Conservation (phyloP, 1,140 invertebrate species). For the Drosophila subpulchrella region DNA sequence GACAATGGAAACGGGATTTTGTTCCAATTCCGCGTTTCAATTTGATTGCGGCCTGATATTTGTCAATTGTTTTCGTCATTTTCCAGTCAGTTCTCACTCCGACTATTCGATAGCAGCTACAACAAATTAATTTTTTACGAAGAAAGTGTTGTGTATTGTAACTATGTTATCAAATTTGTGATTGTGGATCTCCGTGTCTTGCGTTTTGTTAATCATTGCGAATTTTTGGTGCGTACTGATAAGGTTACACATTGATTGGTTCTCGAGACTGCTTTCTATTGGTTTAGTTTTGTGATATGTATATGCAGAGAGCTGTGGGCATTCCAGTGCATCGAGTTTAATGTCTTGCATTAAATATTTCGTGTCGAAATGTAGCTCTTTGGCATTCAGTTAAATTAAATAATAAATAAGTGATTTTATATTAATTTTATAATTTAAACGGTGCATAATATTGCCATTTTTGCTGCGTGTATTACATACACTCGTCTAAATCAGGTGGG, state of each 20-base stretch:
- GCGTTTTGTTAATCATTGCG: conserved; percentile 32
- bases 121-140: conserved; percentile 41
- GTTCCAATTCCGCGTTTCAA: conserved; percentile 25
- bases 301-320: conserved; percentile 16
- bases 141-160: conserved; percentile 45
- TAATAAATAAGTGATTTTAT: not conserved
- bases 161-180: conserved; percentile 44
- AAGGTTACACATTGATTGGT: not conserved
- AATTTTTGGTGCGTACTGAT: conserved; percentile 32
- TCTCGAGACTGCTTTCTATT: conserved; percentile 6
- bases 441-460: not conserved
- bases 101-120: conserved; percentile 38
- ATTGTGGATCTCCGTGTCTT: conserved; percentile 39
- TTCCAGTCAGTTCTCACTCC: conserved; percentile 16
- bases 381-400: not conserved
- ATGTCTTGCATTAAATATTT: conserved; percentile 4
- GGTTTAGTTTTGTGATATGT: conserved; percentile 19
- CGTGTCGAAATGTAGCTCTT: not conserved
- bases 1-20: not conserved
- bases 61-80: not conserved
- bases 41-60: not conserved
- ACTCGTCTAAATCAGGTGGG: conserved; percentile 38
- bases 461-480: conserved; percentile 31
- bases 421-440: not conserved
- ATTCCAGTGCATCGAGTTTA: conserved; percentile 18